Conservation (phyloP, 2,113 vertebrate genomes). For the Probosciger aterrimus region DNA sequence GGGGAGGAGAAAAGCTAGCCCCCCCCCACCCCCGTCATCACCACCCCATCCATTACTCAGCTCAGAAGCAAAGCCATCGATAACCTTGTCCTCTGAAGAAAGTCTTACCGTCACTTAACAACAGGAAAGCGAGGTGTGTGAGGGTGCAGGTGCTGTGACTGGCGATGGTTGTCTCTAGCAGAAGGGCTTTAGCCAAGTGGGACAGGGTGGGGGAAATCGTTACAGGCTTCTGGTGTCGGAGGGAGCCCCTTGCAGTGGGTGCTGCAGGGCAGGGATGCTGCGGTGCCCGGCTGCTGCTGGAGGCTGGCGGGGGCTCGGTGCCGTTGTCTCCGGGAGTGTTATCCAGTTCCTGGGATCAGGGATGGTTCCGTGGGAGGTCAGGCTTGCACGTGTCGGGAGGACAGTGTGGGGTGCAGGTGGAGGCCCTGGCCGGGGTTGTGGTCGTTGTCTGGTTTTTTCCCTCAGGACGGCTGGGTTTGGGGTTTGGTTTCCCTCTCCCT, state of each 20-base stretch:
- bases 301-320: not conserved
- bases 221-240: not conserved
- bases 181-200: conserved; percentile 38
- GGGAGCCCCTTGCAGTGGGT: not conserved
- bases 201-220: not conserved
- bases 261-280: not conserved
- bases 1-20: conserved; percentile 50
- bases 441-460: not conserved
- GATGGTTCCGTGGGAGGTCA: not conserved
- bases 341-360: not conserved
- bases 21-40: not conserved
- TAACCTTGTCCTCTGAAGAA: conserved; percentile 32
- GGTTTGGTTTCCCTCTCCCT: not conserved
- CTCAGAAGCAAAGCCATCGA: conserved; percentile 49
- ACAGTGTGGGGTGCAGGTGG: not conserved
- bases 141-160: conserved; percentile 18
- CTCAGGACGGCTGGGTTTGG: not conserved
- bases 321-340: not conserved
- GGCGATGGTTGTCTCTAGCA: not conserved
- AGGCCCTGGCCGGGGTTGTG: not conserved
- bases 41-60: conserved; percentile 50
- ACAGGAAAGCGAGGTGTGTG: conserved; percentile 41
- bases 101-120: conserved; percentile 9
- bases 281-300: not conserved
- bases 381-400: not conserved